These are phyloP conservation scores for Asteroscopus sphinx DNA, from an alignment of 2,888 invertebrate genomes.

Conservation along the genomic window DNA sequence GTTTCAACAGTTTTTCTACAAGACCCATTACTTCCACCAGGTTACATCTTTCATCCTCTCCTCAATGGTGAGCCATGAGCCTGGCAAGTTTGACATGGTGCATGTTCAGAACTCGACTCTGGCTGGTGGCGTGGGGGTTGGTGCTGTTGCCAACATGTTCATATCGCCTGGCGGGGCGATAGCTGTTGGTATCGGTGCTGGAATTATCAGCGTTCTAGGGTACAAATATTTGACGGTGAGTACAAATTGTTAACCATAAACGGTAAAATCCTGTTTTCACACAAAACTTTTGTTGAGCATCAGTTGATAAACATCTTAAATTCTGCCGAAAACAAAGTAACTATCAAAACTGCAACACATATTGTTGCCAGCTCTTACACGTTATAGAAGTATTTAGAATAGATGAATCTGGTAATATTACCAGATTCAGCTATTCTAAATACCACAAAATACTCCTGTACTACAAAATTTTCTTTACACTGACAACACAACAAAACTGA, in stretches of 20 bases:
- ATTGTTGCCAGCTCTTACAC: no score
- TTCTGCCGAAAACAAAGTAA: no score
- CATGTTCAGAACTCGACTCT: conserved; percentile 98
- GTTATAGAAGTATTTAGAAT: no score
- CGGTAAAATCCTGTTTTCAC: no score
- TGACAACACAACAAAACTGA: conserved; percentile 33
- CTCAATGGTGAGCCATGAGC: conserved; percentile 91
- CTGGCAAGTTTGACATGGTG: conserved; percentile 96
- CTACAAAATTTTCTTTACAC: conserved; percentile 23
- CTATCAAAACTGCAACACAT: no score
- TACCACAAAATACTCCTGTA: no score
- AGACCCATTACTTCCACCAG: conserved; percentile 55
- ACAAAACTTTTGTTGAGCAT: no score
- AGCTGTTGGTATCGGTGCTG: conserved; percentile 94
- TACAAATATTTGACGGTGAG: conserved; percentile 94
- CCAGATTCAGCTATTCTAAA: no score
- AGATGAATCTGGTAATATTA: no score
- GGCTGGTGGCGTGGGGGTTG: conserved; percentile 98
- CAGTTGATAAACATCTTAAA: no score
- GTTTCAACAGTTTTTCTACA: no score
- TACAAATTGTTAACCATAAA: conserved; percentile 1
- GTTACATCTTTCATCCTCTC: conserved; percentile 96
- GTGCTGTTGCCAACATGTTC: conserved; percentile 95
- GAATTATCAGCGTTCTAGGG: conserved; percentile 94
- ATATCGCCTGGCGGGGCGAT: conserved; percentile 95